Evolutionary conservation across 2,888 invertebrate species (phyloP).

Genomic region (Dendrolimus houi): DNA sequence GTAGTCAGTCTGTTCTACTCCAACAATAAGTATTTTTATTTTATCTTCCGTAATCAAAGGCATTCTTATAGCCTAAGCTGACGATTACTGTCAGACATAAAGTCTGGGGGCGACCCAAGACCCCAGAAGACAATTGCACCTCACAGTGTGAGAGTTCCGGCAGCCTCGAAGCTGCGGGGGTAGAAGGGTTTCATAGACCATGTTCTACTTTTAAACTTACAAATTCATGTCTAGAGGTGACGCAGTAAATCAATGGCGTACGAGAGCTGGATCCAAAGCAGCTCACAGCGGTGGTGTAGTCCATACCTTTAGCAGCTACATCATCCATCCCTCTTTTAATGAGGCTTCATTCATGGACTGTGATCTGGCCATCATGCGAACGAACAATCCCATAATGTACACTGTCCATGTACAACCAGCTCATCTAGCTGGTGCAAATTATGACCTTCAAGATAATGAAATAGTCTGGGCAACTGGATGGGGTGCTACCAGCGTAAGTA

Average conservation of each 20-base stretch:
- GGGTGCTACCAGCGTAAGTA: conserved; percentile 15
- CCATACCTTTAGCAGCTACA: neutral
- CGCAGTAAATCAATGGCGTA: neutral
- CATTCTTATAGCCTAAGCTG: no score
- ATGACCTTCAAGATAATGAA: conserved; percentile 15
- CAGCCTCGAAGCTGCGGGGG: no score
- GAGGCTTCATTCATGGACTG: neutral
- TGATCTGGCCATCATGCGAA: conserved; percentile 2
- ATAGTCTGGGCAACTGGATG: conserved; percentile 24
- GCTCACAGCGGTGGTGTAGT: neutral
- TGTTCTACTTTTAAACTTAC: neutral
- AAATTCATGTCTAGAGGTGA: neutral
- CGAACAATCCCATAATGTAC: neutral
- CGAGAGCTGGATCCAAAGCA: conserved; percentile 1
- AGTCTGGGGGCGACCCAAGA: no score
- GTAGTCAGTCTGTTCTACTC: no score
- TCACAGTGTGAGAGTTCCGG: no score
- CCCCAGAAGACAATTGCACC: no score
- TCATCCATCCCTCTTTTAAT: conserved; percentile 1
- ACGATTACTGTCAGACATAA: no score
- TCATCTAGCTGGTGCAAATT: neutral
- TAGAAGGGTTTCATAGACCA: no score
- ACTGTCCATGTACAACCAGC: neutral
- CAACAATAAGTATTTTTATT: no score
- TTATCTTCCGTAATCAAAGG: no score